Evolutionary conservation across 2,113 vertebrate species (phyloP).

Genomic region (Bombycilla garrulus): DNA sequence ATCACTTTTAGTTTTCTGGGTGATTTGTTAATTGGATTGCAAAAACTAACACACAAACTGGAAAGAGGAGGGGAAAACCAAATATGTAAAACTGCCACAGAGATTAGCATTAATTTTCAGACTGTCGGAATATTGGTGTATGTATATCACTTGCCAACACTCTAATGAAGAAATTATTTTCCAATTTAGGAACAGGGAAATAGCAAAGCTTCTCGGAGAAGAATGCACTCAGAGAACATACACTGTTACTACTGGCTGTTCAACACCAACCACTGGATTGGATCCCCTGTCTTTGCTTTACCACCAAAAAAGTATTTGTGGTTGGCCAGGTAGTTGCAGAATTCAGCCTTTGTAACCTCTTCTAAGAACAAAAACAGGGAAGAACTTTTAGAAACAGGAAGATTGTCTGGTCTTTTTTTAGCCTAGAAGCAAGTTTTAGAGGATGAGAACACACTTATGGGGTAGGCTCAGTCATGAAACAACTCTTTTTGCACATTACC

Average conservation of each 20-base stretch:
- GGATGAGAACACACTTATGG: background rate
- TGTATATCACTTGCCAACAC: background rate
- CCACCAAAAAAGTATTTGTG: background rate
- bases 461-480: background rate
- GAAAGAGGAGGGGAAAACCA: background rate
- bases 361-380: background rate
- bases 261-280: background rate
- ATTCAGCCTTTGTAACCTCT: background rate
- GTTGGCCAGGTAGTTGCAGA: background rate
- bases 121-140: background rate
- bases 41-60: background rate
- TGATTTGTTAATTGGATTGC: background rate
- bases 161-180: background rate
- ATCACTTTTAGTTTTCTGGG: slow-evolving; percentile 12
- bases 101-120: background rate
- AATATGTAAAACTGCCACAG: background rate
- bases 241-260: background rate
- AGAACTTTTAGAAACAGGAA: background rate
- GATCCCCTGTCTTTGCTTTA: background rate
- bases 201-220: background rate
- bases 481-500: background rate
- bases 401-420: background rate
- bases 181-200: background rate
- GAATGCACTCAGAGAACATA: background rate
- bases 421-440: background rate